A percentile compares a stretch with the other conserved stretches of the same genome.
Conservation (phyloP, 2,113 vertebrate species). For the Elephantulus edwardii region DNA sequence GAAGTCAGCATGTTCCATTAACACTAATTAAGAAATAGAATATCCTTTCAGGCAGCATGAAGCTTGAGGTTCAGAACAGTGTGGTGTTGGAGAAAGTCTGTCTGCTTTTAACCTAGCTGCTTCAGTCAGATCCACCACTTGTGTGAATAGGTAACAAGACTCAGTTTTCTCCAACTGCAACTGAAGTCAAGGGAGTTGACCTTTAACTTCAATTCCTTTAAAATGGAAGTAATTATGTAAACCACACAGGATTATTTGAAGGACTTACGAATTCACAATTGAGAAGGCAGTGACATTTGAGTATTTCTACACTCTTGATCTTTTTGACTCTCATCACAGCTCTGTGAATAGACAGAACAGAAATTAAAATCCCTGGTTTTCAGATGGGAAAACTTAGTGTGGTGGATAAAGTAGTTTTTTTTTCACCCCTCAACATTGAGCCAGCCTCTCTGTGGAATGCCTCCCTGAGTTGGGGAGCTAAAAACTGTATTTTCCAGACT, state of each 20-base stretch:
- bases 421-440: background rate
- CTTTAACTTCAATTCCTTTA: background rate
- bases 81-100: background rate
- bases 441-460: background rate
- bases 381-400: background rate
- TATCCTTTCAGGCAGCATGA: background rate
- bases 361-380: background rate
- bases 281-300: background rate
- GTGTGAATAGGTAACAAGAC: background rate
- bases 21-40: slow-evolving; percentile 30
- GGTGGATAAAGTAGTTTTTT: background rate
- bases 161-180: background rate
- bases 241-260: background rate
- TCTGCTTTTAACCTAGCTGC: background rate
- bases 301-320: background rate
- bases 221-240: background rate
- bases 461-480: background rate
- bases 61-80: background rate
- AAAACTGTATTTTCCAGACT: background rate
- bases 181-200: no score
- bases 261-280: background rate
- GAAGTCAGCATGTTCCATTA: background rate
- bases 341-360: background rate
- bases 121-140: background rate
- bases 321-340: background rate